These are phyloP conservation scores for Dryas iulia DNA, from an alignment of 1,140 invertebrate species.

Conservation along the genomic window DNA sequence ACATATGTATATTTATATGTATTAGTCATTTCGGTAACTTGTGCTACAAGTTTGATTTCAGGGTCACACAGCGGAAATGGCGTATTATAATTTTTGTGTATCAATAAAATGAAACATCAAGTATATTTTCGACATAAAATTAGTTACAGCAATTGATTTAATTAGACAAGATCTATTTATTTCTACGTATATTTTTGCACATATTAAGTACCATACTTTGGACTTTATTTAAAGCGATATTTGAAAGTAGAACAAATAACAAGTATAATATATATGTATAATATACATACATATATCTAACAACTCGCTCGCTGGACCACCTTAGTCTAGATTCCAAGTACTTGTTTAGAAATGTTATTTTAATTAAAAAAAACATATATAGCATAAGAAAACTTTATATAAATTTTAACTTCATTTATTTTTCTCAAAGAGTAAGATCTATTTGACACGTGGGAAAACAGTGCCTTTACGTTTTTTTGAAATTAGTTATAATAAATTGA, in stretches of 20 bases:
- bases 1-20: no score
- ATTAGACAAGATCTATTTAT: not conserved
- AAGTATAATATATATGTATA: conserved; percentile 5
- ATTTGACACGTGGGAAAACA: no score
- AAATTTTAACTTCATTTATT: no score
- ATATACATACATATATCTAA: not conserved
- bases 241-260: conserved; percentile 26
- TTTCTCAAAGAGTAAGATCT: no score
- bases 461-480: no score
- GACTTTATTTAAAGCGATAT: not conserved
- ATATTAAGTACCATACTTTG: not conserved
- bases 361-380: no score
- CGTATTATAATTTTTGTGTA: not conserved
- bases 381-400: not conserved
- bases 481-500: no score
- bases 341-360: not conserved
- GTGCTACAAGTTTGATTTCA: not conserved
- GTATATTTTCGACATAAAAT: no score
- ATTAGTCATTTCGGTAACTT: no score
- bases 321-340: conserved; percentile 28
- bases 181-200: not conserved
- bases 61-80: not conserved
- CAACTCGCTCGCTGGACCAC: conserved; percentile 15
- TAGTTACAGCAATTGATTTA: not conserved
- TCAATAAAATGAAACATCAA: not conserved